Evolutionary conservation across 2,797 vertebrate species (phyloP).

Genomic region (Brachyalestes nurse): DNA sequence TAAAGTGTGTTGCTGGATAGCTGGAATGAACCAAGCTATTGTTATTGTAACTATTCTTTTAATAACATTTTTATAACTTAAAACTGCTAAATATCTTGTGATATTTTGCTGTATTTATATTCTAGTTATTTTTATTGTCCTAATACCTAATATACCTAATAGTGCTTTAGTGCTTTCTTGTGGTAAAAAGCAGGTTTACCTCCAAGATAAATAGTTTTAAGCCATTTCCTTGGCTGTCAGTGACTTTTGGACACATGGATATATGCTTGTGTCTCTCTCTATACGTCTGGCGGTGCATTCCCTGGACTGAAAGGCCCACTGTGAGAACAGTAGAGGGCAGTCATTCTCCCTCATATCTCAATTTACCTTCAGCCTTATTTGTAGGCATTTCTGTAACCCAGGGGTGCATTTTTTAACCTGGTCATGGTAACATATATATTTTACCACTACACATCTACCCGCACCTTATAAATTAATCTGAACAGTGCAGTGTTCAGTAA

Average conservation of each 20-base stretch:
- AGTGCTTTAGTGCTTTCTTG: too few species aligned
- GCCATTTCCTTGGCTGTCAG: neutral
- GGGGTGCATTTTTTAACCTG: neutral
- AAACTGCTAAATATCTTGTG: too few species aligned
- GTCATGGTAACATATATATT: neutral
- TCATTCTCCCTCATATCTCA: constrained; percentile 30
- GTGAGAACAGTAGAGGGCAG: constrained; percentile 59
- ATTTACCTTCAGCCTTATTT: constrained; percentile 2
- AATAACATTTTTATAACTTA: too few species aligned
- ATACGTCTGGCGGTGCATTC: neutral
- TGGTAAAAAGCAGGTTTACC: neutral
- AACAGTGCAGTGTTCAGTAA: neutral
- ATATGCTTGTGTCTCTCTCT: neutral
- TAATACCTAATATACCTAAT: too few species aligned
- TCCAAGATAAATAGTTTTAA: neutral
- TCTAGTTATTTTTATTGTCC: neutral
- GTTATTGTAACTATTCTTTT: too few species aligned
- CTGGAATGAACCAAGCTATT: too few species aligned
- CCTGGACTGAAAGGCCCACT: neutral
- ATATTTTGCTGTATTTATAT: neutral
- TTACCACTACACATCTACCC: neutral
- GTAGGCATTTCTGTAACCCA: neutral
- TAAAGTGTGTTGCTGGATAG: too few species aligned
- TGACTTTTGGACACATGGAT: neutral
- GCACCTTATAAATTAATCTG: neutral